Evolutionary conservation across 2,113 vertebrate species (phyloP).

Genomic region (Daboia siamensis): DNA sequence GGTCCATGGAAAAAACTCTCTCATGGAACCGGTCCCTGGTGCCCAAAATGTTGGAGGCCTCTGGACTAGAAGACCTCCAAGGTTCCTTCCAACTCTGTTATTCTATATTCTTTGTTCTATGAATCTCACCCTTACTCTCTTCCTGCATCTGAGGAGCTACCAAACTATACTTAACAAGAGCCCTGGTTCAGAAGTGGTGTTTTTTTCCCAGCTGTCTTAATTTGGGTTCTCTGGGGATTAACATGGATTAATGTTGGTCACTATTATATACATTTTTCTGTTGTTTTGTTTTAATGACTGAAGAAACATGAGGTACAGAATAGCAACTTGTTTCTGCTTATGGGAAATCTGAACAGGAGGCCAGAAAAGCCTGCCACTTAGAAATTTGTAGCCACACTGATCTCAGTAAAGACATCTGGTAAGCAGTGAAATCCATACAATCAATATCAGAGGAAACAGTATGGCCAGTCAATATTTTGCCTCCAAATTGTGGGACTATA

Average conservation of each 20-base stretch:
- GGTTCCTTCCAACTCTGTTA: not conserved
- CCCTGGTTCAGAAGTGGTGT: not conserved
- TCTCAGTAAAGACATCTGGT: slow-evolving; percentile 24
- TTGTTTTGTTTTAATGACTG: not conserved
- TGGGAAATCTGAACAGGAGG: not conserved
- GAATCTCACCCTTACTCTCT: not conserved
- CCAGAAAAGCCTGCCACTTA: not conserved
- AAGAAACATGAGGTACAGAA: not conserved
- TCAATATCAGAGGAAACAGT: slow-evolving; percentile 50
- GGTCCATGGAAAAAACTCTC: no score
- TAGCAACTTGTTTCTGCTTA: not conserved
- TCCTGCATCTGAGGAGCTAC: not conserved
- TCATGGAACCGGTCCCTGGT: no score
- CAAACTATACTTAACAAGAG: not conserved
- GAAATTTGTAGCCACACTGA: not conserved
- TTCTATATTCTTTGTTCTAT: not conserved
- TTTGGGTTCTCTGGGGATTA: not conserved
- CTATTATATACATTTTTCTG: not conserved
- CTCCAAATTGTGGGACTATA: slow-evolving; percentile 45
- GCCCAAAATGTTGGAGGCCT: no score
- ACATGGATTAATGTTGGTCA: not conserved
- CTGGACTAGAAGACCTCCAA: not conserved
- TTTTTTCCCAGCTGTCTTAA: not conserved
- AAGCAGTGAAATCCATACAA: slow-evolving; percentile 43
- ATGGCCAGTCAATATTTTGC: slow-evolving; percentile 47